A percentile compares a stretch with the other conserved stretches of the same genome.
phyloP scores from a whole-genome alignment of 2,797 vertebrate species.

The Trachurus trachurus region DNA sequence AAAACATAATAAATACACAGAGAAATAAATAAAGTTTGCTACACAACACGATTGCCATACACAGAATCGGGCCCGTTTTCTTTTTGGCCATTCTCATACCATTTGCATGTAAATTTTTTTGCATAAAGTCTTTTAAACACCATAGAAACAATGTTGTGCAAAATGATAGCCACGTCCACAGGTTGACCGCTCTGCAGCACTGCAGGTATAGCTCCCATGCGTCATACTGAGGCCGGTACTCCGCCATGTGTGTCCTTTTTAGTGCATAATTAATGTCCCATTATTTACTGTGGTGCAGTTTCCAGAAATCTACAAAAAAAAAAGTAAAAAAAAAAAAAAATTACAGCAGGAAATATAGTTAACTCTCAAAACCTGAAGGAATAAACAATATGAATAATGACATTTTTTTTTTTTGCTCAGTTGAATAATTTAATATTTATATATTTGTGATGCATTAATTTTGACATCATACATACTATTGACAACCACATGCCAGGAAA shows the following conservation, averaged over 20 bases:
- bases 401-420: background rate
- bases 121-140: conserved; percentile 85
- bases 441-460: background rate
- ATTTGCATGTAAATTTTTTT: conserved; percentile 81
- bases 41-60: conserved; percentile 85
- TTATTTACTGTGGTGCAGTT: conserved; percentile 52
- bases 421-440: background rate
- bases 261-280: conserved; percentile 86
- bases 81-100: conserved; percentile 63
- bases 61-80: conserved; percentile 70
- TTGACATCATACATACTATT: background rate
- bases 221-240: conserved; percentile 65
- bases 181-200: conserved; percentile 69
- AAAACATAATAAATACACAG: conserved; percentile 77
- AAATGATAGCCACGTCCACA: conserved; percentile 86
- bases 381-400: background rate
- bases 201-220: conserved; percentile 67
- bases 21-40: conserved; percentile 82
- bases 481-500: background rate
- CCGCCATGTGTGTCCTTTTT: conserved; percentile 72
- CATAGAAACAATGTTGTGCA: conserved; percentile 87
- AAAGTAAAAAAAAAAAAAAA: background rate
- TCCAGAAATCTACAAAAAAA: conserved; percentile 63
- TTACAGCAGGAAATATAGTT: conserved; percentile 17
- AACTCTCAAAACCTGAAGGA: background rate